Conservation (phyloP, 2,888 invertebrate genomes). For the Crossocerus cetratus region DNA sequence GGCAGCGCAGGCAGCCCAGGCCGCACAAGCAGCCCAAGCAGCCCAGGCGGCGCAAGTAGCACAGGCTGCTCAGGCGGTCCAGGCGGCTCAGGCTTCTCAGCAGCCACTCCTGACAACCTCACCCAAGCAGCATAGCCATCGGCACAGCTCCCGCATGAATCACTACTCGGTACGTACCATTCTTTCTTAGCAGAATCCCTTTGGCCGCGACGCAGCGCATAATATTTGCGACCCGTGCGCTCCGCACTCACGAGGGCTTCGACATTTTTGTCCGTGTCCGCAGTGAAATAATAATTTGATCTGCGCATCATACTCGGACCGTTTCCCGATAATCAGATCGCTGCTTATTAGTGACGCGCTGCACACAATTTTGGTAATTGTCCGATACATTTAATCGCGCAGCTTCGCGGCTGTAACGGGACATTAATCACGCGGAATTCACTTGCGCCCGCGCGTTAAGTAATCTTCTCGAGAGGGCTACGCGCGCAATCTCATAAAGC, state of each 20-base stretch:
- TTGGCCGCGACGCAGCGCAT: too few species aligned
- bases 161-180: slow-evolving; percentile 69
- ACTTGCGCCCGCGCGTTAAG: background rate
- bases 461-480: background rate
- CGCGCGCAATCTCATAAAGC: slow-evolving; percentile 32
- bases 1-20: slow-evolving; percentile 73
- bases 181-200: background rate
- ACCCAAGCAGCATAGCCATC: slow-evolving; percentile 72
- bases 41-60: slow-evolving; percentile 36
- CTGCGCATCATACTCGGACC: background rate
- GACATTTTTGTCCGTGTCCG: background rate
- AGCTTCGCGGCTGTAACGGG: background rate
- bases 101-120: slow-evolving; percentile 73
- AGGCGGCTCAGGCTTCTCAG: slow-evolving; percentile 69
- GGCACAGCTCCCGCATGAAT: slow-evolving; percentile 73
- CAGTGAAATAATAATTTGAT: background rate
- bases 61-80: slow-evolving; percentile 56
- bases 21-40: slow-evolving; percentile 66
- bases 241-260: background rate
- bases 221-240: too few species aligned
- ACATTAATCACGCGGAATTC: background rate
- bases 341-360: background rate
- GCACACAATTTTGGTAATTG: background rate
- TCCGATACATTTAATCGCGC: background rate
- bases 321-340: background rate